Evolutionary conservation across 2,113 vertebrate species (phyloP).

Genomic region (Pseudorhombus dupliciocellatus): DNA sequence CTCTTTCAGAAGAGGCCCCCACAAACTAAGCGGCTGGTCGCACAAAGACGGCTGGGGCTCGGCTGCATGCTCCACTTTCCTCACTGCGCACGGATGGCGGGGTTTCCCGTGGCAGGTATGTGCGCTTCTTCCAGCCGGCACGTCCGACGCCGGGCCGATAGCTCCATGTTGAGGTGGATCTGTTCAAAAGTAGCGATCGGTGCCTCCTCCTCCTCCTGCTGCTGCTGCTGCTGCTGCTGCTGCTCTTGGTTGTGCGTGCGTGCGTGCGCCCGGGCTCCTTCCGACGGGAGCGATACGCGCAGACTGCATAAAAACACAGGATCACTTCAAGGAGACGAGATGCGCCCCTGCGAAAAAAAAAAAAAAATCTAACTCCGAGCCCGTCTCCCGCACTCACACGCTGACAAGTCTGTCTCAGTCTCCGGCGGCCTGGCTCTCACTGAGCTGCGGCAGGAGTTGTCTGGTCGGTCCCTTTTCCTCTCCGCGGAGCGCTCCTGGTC

Average conservation of each 20-base stretch:
- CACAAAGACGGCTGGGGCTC: constrained; percentile 73
- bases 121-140: constrained; percentile 45
- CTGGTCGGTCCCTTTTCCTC: constrained; percentile 18
- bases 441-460: constrained; percentile 6
- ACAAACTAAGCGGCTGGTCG: constrained; percentile 69
- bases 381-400: constrained; percentile 13
- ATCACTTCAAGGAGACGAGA: constrained; percentile 74
- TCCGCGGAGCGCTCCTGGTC: constrained; percentile 17
- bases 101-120: constrained; percentile 55
- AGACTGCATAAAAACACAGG: constrained; percentile 55
- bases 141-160: constrained; percentile 59
- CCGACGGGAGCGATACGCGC: constrained; percentile 42
- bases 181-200: constrained; percentile 64
- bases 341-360: constrained; percentile 44
- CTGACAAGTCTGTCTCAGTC: constrained; percentile 39
- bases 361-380: constrained; percentile 40
- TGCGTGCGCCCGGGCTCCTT: constrained; percentile 55
- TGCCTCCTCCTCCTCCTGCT: constrained; percentile 19
- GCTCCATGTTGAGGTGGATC: constrained; percentile 70
- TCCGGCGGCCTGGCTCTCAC: constrained; percentile 12
- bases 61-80: constrained; percentile 70
- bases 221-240: constrained; percentile 5
- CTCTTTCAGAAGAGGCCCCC: constrained; percentile 65
- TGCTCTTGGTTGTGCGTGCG: constrained; percentile 2
- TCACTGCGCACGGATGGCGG: constrained; percentile 56